Percentiles rank a stretch among this genome's conserved stretches.
These are phyloP conservation scores for Tragelaphus buxtoni DNA, from an alignment of 2,113 vertebrate genomes.

Conservation along the genomic window DNA sequence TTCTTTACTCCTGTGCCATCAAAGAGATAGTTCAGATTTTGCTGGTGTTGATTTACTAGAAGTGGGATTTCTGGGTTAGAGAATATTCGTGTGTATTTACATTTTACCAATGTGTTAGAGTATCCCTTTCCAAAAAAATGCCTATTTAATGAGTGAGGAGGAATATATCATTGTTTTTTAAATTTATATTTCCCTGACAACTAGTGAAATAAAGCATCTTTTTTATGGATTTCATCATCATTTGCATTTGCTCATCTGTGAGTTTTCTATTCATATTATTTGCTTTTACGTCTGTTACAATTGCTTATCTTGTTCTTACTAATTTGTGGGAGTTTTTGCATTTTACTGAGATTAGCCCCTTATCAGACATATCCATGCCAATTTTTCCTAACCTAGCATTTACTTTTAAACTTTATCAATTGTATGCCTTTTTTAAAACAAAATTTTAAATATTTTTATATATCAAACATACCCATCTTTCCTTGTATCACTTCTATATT, in stretches of 20 bases:
- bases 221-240: background rate
- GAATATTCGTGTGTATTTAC: background rate
- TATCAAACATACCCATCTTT: background rate
- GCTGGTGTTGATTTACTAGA: background rate
- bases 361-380: background rate
- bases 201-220: background rate
- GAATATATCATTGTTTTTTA: constrained; percentile 1
- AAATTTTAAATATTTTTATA: background rate
- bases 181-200: background rate
- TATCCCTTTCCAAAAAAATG: background rate
- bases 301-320: constrained; percentile 17
- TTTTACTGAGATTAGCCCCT: background rate
- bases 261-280: constrained; percentile 25
- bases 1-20: background rate
- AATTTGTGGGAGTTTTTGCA: background rate
- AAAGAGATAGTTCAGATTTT: background rate
- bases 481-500: background rate
- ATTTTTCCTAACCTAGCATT: background rate
- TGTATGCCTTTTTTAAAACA: background rate
- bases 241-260: constrained; percentile 23
- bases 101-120: background rate
- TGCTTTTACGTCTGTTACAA: background rate
- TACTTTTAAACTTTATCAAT: background rate
- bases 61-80: background rate
- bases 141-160: background rate